phyloP scores from a whole-genome alignment of 2,113 vertebrate genomes.

The Aegotheles bennettii region DNA sequence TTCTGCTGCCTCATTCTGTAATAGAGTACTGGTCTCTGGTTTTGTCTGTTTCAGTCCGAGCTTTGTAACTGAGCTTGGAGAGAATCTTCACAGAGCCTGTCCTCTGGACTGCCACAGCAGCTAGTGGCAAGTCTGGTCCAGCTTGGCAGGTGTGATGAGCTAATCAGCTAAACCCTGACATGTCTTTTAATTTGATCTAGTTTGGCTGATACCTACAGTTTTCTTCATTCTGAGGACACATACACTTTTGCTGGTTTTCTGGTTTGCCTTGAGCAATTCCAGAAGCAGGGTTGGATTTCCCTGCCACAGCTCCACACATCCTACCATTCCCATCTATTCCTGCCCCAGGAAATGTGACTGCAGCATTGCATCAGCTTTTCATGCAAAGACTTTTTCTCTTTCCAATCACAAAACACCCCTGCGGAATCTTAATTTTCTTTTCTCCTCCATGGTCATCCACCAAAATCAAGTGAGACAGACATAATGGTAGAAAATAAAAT shows the following conservation, averaged over 20 bases:
- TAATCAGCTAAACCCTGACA: neutral
- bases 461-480: neutral
- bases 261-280: neutral
- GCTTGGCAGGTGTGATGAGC: neutral
- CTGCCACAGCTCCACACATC: neutral
- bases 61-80: neutral
- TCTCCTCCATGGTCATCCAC: neutral
- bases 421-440: neutral
- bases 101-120: neutral
- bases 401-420: neutral
- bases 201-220: neutral
- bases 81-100: neutral
- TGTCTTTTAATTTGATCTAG: neutral
- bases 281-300: neutral
- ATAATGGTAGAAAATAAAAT: neutral
- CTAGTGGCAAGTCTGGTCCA: neutral
- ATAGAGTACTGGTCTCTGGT: neutral
- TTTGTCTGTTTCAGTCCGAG: neutral
- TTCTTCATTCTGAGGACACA: neutral
- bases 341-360: neutral
- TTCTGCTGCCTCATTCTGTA: neutral
- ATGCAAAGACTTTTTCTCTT: neutral
- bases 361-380: neutral
- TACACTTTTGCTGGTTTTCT: neutral
- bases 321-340: neutral